Base-by-base conservation (phyloP, 2,888 invertebrate species). In the Lepidochitona cinerea region DNA sequence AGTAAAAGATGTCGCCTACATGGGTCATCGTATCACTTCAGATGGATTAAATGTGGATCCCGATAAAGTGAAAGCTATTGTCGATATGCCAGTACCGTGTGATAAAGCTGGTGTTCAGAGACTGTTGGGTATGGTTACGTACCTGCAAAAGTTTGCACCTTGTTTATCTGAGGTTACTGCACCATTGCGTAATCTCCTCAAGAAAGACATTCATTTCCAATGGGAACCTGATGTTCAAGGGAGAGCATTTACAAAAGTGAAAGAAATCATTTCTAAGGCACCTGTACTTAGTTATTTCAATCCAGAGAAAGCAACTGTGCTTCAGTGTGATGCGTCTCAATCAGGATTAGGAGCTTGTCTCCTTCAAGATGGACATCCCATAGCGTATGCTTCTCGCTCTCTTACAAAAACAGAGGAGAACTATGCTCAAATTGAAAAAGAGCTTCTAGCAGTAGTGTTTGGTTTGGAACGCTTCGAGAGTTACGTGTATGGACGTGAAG, bases 281-380 rank as follows among this genome's bases (percentile, higher is more conserved):
- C 79, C 79, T 29, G 72, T 79, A n/a, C 36, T 79, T 26, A 67
- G 67, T 29, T 77, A 72, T 41, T 77, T 74, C 68, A 76, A 75
- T 33, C 49, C 53, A 18, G 14, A 14, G 5, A 66, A 68, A 29
- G 71, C 49, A 35, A 71, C n/a, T n/a, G n/a, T n/a, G n/a, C n/a
- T n/a, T n/a, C n/a, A n/a, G n/a, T n/a, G n/a, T n/a, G n/a, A n/a
- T n/a, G n/a, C n/a, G n/a, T n/a, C n/a, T n/a, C n/a, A n/a, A n/a
- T n/a, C n/a, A n/a, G n/a, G n/a, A n/a, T n/a, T n/a, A n/a, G n/a
- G n/a, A n/a, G n/a, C n/a, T n/a, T n/a, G n/a, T n/a, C n/a, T n/a
- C n/a, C n/a, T n/a, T n/a, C n/a, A n/a, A n/a, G n/a, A n/a, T n/a
- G n/a, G n/a, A n/a, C n/a, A n/a, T n/a, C n/a, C n/a, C n/a, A n/a